Evolutionary conservation across 1,140 invertebrate genomes (phyloP).

Genomic region (Caenorhabditis remanei): DNA sequence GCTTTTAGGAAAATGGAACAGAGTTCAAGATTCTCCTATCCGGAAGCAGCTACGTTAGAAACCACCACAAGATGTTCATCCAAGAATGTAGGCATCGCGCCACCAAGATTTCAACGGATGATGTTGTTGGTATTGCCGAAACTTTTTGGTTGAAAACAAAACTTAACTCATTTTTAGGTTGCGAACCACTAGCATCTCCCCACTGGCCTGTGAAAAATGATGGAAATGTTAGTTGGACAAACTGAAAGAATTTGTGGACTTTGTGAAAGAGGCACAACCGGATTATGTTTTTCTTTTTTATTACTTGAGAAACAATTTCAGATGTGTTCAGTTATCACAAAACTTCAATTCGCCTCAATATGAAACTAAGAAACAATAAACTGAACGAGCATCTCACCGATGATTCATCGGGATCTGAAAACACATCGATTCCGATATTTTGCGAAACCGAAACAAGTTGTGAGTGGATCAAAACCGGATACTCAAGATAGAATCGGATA

Average conservation of each 20-base stretch:
- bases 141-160: too few relatives aligned
- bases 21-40: background rate
- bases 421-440: too few relatives aligned
- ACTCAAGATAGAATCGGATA: background rate
- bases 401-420: too few relatives aligned
- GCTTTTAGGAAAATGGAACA: conserved; percentile 1
- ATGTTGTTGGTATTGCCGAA: background rate
- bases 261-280: background rate
- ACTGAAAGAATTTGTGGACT: background rate
- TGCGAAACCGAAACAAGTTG: too few relatives aligned
- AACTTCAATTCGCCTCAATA: too few relatives aligned
- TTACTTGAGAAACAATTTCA: too few relatives aligned
- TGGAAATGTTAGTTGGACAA: background rate
- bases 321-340: too few relatives aligned
- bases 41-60: background rate
- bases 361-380: too few relatives aligned
- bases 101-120: background rate
- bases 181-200: background rate
- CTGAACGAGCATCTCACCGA: too few relatives aligned
- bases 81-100: conserved; percentile 1
- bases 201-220: background rate
- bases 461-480: too few relatives aligned
- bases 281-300: background rate
- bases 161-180: background rate
- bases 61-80: conserved; percentile 21